phyloP scores from a whole-genome alignment of 37 sponge, comb jelly and placozoan species.

The Crambe crambe region DNA sequence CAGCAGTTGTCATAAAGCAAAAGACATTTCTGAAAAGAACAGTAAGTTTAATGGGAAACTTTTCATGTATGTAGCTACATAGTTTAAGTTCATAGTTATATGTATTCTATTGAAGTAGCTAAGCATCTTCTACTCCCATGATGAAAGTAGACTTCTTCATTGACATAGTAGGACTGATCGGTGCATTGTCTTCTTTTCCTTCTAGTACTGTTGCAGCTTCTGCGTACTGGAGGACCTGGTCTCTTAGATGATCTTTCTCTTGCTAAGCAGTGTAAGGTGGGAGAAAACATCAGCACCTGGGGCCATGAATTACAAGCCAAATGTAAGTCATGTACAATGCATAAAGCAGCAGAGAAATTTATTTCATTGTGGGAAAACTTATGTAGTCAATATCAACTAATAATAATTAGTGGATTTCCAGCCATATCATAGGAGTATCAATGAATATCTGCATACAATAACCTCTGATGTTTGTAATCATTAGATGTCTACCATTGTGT shows the following conservation, averaged over 20 bases:
- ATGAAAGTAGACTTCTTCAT: no score
- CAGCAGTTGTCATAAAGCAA: constrained; percentile 14
- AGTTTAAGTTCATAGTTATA: no score
- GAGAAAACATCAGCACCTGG: constrained; percentile 55
- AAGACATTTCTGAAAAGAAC: background rate
- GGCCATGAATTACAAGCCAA: constrained; percentile 45
- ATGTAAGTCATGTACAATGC: constrained; percentile 28
- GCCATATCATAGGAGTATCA: no score
- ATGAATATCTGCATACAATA: no score
- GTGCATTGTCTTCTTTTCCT: background rate
- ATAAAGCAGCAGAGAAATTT: no score
- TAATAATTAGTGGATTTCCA: no score
- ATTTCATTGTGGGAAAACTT: no score
- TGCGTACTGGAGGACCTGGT: constrained; percentile 19
- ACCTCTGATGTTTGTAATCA: no score
- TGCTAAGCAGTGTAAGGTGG: constrained; percentile 33
- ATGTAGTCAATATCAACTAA: no score
- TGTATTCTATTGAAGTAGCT: no score
- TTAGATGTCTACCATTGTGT: constrained; percentile 56
- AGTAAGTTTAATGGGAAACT: constrained; percentile 5
- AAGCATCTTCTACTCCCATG: no score
- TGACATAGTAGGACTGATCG: no score
- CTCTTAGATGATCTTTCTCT: constrained; percentile 52
- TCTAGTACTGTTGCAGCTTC: constrained; percentile 36
- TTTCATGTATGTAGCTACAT: background rate